A percentile compares a stretch with the other conserved stretches of the same genome.
These are phyloP conservation scores for Eriosoma lanigerum DNA, from an alignment of 1,140 invertebrate species.

Conservation along the genomic window DNA sequence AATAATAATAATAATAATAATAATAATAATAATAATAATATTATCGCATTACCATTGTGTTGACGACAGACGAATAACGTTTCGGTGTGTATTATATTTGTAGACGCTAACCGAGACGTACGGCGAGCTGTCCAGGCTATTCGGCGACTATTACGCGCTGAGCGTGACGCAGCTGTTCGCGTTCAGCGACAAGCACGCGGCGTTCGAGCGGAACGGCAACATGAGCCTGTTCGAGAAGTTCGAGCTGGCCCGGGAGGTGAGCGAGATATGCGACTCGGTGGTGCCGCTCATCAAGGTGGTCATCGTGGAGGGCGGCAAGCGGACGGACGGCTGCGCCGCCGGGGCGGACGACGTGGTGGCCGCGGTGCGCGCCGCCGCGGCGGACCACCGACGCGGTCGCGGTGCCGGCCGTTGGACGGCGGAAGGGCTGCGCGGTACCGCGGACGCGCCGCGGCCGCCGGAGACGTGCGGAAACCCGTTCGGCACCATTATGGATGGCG, in stretches of 20 bases:
- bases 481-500: slow-evolving; percentile 30
- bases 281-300: slow-evolving; percentile 48
- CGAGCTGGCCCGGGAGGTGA: slow-evolving; percentile 34
- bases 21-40: too few species aligned
- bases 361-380: neutral
- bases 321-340: neutral
- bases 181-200: slow-evolving; percentile 46
- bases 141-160: slow-evolving; percentile 45
- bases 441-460: neutral
- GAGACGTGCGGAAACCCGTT: slow-evolving; percentile 20
- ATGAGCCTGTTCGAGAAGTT: slow-evolving; percentile 48
- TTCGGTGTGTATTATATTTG: slow-evolving; percentile 1
- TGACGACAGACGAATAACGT: too few species aligned
- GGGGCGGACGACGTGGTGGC: neutral
- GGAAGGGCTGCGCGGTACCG: neutral
- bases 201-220: slow-evolving; percentile 49
- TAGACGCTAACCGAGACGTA: slow-evolving; percentile 42
- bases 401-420: neutral
- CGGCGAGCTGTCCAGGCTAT: slow-evolving; percentile 26
- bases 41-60: too few species aligned
- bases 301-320: slow-evolving; percentile 31
- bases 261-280: slow-evolving; percentile 48
- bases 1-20: too few species aligned
- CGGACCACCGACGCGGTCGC: neutral
- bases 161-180: slow-evolving; percentile 43